A percentile compares a stretch with the other conserved stretches of the same genome.
phyloP scores from a whole-genome alignment of 2,888 invertebrate genomes.

The Platynereis dumerilii region DNA sequence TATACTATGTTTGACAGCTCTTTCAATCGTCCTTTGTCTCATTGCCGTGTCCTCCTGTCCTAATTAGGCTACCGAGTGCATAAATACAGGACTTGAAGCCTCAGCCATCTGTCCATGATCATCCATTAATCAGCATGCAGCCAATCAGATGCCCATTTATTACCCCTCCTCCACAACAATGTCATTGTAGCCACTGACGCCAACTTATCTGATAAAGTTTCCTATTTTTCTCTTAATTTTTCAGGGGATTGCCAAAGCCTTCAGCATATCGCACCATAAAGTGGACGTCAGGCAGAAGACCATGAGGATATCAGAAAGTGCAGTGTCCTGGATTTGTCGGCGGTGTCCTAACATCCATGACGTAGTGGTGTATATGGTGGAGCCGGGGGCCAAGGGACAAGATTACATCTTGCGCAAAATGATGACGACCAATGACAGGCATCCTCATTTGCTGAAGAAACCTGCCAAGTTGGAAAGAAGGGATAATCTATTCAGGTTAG shows the following conservation, averaged over 20 bases:
- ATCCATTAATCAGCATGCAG: too few species aligned
- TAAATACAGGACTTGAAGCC: too few species aligned
- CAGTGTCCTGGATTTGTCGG: slow-evolving; percentile 60
- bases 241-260: slow-evolving; percentile 61
- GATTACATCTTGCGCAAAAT: slow-evolving; percentile 59
- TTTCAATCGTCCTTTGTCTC: too few species aligned
- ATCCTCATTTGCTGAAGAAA: slow-evolving; percentile 43
- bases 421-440: slow-evolving; percentile 53
- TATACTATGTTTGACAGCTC: too few species aligned
- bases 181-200: too few species aligned
- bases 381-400: slow-evolving; percentile 48
- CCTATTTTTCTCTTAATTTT: too few species aligned
- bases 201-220: too few species aligned
- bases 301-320: slow-evolving; percentile 59
- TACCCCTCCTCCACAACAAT: too few species aligned
- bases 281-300: slow-evolving; percentile 59
- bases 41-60: too few species aligned
- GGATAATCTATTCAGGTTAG: slow-evolving; percentile 61
- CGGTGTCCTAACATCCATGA: slow-evolving; percentile 55
- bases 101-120: too few species aligned
- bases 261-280: slow-evolving; percentile 61
- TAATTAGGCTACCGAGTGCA: too few species aligned
- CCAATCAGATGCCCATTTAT: too few species aligned
- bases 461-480: slow-evolving; percentile 57
- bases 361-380: slow-evolving; percentile 58